These are phyloP conservation scores for Laticauda laticaudata DNA, from an alignment of 2,113 vertebrate species.

Conservation along the genomic window DNA sequence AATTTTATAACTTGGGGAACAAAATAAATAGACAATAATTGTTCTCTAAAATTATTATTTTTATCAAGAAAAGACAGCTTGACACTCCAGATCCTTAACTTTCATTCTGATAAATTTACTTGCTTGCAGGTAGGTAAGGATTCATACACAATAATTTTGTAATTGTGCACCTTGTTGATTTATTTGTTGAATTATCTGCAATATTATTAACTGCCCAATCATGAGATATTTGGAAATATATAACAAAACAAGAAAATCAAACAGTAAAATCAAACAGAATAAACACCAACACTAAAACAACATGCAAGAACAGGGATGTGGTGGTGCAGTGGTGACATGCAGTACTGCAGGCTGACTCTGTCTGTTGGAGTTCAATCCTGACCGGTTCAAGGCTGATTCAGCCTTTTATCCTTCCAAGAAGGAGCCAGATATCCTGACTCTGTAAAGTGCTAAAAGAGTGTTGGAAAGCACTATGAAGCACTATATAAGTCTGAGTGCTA, in stretches of 20 bases:
- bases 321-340: background rate
- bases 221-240: background rate
- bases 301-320: background rate
- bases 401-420: background rate
- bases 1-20: background rate
- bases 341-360: background rate
- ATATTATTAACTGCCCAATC: background rate
- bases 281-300: background rate
- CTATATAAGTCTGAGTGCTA: background rate
- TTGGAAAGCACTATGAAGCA: background rate
- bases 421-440: background rate
- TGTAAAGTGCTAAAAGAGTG: background rate
- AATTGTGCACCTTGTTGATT: background rate
- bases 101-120: background rate
- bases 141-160: background rate
- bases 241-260: background rate
- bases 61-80: background rate
- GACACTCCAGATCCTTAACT: background rate
- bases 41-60: constrained; percentile 24
- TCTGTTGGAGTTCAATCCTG: background rate
- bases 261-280: background rate
- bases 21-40: constrained; percentile 45
- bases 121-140: background rate
- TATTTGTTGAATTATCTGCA: background rate
- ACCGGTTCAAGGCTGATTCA: background rate